These are phyloP conservation scores for Gymnothorax reevesii DNA, from an alignment of 2,797 vertebrate species.

Conservation along the genomic window DNA sequence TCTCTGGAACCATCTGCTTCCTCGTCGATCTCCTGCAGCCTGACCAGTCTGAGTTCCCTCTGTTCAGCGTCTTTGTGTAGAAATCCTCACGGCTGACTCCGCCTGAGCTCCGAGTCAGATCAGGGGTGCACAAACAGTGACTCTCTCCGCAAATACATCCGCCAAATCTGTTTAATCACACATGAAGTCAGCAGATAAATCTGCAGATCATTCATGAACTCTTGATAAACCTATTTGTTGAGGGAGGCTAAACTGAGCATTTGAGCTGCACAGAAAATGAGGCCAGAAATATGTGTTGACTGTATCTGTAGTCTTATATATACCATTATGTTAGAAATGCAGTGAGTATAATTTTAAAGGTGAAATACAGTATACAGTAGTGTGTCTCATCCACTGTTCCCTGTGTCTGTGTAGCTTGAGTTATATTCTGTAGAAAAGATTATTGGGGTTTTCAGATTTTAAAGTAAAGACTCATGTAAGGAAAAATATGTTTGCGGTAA, in stretches of 20 bases:
- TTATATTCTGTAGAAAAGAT: constrained; percentile 13
- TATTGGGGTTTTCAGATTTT: background rate
- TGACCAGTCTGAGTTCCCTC: constrained; percentile 83
- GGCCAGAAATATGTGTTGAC: background rate
- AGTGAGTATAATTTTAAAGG: background rate
- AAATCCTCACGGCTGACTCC: background rate
- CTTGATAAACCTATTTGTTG: background rate
- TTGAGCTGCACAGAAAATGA: background rate
- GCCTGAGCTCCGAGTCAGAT: background rate
- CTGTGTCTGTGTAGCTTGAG: constrained; percentile 27
- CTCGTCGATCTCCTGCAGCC: constrained; percentile 86
- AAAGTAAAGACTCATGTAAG: background rate
- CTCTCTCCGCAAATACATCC: background rate
- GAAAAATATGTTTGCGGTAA: background rate
- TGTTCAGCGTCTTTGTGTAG: constrained; percentile 87
- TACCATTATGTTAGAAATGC: background rate
- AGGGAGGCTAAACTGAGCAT: background rate
- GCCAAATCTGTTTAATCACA: background rate
- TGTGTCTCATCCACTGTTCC: constrained; percentile 9
- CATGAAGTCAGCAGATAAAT: too few relatives aligned
- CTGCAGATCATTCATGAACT: background rate
- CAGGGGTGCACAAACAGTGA: background rate
- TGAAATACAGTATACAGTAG: too few relatives aligned
- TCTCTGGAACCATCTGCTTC: constrained; percentile 87
- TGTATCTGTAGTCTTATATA: background rate